These are phyloP conservation scores for Leptoclinus maculatus DNA, from an alignment of 2,797 vertebrate species.

Conservation along the genomic window DNA sequence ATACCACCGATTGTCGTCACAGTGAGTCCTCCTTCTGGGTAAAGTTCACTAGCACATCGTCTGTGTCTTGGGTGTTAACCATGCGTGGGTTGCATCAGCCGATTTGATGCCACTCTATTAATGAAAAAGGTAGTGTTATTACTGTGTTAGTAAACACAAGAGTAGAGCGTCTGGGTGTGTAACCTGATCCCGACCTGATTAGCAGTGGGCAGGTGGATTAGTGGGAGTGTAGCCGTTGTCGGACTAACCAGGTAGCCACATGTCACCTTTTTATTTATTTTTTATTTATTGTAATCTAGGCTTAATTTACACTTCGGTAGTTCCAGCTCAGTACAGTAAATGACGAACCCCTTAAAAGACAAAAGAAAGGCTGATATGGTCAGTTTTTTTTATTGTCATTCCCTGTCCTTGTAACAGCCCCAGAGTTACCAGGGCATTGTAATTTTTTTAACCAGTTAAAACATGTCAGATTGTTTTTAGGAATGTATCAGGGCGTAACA, in stretches of 20 bases:
- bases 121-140: background rate
- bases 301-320: background rate
- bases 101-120: background rate
- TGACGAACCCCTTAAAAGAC: background rate
- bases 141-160: accelerated
- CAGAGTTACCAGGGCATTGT: background rate
- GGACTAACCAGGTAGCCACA: background rate
- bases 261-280: background rate
- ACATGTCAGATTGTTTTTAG: background rate
- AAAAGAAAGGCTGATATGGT: background rate
- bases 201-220: background rate
- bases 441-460: background rate
- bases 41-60: background rate
- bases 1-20: background rate
- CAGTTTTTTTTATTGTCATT: background rate
- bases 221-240: background rate
- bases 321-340: background rate
- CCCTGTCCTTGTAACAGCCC: background rate
- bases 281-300: background rate
- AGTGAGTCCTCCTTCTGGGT: conserved; percentile 20
- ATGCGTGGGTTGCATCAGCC: conserved; percentile 68
- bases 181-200: background rate
- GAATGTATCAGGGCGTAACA: background rate
- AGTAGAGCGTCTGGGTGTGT: background rate
- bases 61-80: background rate